phyloP scores from a whole-genome alignment of 2,797 vertebrate species.

The Scyliorhinus canicula region DNA sequence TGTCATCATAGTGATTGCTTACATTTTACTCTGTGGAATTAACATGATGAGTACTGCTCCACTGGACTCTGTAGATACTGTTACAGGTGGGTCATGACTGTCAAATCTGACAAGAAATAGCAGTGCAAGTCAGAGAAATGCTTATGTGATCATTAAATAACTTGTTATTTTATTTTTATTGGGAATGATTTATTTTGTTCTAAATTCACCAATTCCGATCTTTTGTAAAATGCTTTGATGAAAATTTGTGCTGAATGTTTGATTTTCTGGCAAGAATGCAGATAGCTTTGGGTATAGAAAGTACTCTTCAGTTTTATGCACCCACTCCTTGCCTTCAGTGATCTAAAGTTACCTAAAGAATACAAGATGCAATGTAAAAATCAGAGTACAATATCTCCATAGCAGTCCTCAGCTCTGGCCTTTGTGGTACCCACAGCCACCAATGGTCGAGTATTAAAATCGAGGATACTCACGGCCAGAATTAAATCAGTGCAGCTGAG shows the following conservation, averaged over 20 bases:
- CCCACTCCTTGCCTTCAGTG: not conserved
- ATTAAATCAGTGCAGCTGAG: too few species aligned
- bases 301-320: not conserved
- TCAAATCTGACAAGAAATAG: not conserved
- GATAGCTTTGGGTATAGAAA: not conserved
- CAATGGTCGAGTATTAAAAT: too few species aligned
- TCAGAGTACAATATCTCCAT: not conserved
- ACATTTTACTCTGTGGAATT: conserved; percentile 75
- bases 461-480: too few species aligned
- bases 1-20: conserved; percentile 61
- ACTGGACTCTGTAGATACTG: conserved; percentile 73
- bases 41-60: conserved; percentile 90
- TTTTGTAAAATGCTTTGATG: not conserved
- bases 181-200: not conserved
- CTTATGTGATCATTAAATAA: not conserved
- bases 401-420: not conserved
- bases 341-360: not conserved
- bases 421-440: not conserved
- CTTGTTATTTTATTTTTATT: conserved; percentile 13
- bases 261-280: not conserved
- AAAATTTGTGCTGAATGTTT: not conserved
- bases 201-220: not conserved
- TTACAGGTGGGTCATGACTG: conserved; percentile 69
- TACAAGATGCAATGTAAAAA: not conserved
- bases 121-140: not conserved